phyloP scores from a whole-genome alignment of 1,140 invertebrate genomes.

The Mya arenaria region DNA sequence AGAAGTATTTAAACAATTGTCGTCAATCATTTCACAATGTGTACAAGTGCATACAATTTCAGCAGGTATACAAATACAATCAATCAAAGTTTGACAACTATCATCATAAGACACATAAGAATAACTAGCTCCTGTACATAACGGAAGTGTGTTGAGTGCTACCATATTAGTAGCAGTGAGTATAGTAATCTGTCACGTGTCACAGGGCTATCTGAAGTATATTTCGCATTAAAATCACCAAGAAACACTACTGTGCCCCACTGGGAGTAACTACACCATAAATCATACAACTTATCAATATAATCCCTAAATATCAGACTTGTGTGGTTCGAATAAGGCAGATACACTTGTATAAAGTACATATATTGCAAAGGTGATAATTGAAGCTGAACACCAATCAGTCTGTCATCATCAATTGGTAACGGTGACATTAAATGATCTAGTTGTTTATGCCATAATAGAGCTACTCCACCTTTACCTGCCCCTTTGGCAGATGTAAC shows the following conservation, averaged over 20 bases:
- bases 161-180: too few species aligned
- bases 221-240: constrained; percentile 3
- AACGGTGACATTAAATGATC: constrained; percentile 11
- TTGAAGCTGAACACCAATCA: constrained; percentile 28
- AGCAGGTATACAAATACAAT: not conserved
- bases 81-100: not conserved
- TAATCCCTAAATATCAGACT: constrained; percentile 1
- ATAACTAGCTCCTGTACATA: too few species aligned
- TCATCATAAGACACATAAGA: too few species aligned
- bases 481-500: not conserved
- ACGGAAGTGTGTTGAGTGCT: too few species aligned
- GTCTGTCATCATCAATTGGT: constrained; percentile 8
- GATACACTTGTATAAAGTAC: constrained; percentile 20
- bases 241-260: constrained; percentile 1
- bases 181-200: not conserved
- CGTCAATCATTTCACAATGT: not conserved
- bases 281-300: constrained; percentile 25
- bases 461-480: constrained; percentile 29
- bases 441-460: constrained; percentile 25
- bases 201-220: too few species aligned
- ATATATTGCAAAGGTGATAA: not conserved
- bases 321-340: constrained; percentile 21
- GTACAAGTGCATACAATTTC: not conserved
- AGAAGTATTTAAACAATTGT: constrained; percentile 23
- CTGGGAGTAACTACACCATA: not conserved